Percentiles rank a stretch among this genome's conserved stretches.
Conservation (phyloP, 2,113 vertebrate species). For the Marcusenius ussheri region DNA sequence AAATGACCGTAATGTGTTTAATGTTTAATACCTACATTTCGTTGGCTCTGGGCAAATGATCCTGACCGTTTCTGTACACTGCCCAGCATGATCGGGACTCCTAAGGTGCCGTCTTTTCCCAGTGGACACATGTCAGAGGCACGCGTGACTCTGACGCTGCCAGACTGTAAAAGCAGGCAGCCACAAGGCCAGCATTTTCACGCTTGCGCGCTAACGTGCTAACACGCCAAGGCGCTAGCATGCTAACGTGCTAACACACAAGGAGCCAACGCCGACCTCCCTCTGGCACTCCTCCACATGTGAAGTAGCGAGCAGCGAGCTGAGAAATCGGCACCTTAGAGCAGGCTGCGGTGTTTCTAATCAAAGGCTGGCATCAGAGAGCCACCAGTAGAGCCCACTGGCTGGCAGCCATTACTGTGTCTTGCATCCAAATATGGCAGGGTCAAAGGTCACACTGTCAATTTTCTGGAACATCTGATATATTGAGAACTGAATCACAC, state of each 20-base stretch:
- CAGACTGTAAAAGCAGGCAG: not conserved
- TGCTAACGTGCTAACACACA: not conserved
- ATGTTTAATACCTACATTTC: not conserved
- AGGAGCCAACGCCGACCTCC: not conserved
- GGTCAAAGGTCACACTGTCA: not conserved
- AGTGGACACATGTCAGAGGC: not conserved
- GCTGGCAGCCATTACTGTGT: not conserved
- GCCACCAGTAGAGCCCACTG: not conserved
- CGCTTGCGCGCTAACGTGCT: not conserved
- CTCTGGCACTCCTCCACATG: not conserved
- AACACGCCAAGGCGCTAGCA: not conserved
- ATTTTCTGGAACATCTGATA: not conserved
- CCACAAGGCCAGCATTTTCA: not conserved
- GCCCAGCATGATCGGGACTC: not conserved
- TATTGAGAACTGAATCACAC: not conserved
- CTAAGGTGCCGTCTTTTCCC: not conserved
- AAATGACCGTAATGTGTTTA: not conserved
- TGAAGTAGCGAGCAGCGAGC: not conserved
- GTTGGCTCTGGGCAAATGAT: not conserved
- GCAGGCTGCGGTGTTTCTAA: not conserved
- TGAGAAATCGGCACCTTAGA: not conserved
- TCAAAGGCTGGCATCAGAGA: not conserved
- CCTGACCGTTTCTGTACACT: not conserved
- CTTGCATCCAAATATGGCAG: not conserved
- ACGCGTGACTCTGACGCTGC: not conserved